Base-by-base conservation (phyloP, 2,888 invertebrate genomes). In the Cryptophagus acutangulus region DNA sequence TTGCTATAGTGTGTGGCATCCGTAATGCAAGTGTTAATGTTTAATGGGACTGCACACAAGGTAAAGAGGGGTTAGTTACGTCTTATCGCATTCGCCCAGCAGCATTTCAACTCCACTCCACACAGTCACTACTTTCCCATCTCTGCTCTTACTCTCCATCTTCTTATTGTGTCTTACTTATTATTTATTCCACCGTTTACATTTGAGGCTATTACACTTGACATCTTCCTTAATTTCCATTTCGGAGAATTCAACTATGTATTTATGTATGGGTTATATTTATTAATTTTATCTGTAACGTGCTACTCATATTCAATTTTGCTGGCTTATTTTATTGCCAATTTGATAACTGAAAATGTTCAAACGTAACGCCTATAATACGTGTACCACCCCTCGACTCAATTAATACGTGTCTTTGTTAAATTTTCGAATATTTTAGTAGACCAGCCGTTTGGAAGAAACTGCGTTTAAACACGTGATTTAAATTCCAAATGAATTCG, bases 21-120 rank as follows among this genome's bases (percentile, higher is more conserved):
- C 47, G 55, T 57, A 57, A 59, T 55, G 54, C 52, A 45, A 39
- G 40, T 42, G 48, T 55, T 54, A 56, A 56, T 56, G 50, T 56
- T 56, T 56, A 56, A 56, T 56, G 52, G 46, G 44, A 39, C 46
- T 52, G 49, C 52, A 40, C 33, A 18, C 28, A 35, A 40, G 45
- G 45, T 40, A 40, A 49, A 41, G 52, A 43, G 43, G 38, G 49
- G 24, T 20, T 20, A 36, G 47, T 43, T 40, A 46, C 42, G 53
- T 57, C 59, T 57, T 59, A 59, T 59, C 58, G 54, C 56, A 47
- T 52, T 54, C 53, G n/a, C 46, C 51, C 59, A 57, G 53, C 42
- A 50, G 45, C 53, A 50, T 52, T 53, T 53, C 52, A 49, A 47
- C 46, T 45, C 48, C 44, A 37, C 45, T 46, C 42, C 44, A n/a